A percentile compares a stretch with the other conserved stretches of the same genome.
These are phyloP conservation scores for Thaumatotibia leucotreta DNA, from an alignment of 1,140 invertebrate species.

Conservation along the genomic window DNA sequence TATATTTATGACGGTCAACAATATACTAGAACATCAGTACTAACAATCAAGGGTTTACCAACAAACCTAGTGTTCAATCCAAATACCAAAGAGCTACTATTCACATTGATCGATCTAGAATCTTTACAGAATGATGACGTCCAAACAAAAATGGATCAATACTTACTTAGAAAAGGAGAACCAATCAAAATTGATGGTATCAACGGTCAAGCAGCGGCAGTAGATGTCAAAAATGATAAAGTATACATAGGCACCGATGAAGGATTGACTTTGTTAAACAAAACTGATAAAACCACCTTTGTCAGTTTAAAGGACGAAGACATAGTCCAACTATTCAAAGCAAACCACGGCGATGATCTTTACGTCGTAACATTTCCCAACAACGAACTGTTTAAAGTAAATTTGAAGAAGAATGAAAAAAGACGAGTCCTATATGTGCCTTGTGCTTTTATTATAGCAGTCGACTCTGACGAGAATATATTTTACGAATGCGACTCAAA, in stretches of 20 bases:
- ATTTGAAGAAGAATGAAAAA: slow-evolving; percentile 55
- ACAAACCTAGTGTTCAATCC: slow-evolving; percentile 57
- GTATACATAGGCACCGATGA: slow-evolving; percentile 60
- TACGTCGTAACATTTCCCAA: slow-evolving; percentile 59
- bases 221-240: slow-evolving; percentile 49
- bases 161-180: slow-evolving; percentile 44
- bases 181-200: slow-evolving; percentile 58
- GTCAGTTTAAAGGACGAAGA: slow-evolving; percentile 55
- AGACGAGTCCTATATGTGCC: slow-evolving; percentile 49
- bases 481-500: slow-evolving; percentile 68
- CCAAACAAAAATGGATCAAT: slow-evolving; percentile 69
- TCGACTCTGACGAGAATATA: slow-evolving; percentile 55
- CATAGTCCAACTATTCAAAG: slow-evolving; percentile 60
- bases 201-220: slow-evolving; percentile 55
- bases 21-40: slow-evolving; percentile 42
- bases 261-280: slow-evolving; percentile 49
- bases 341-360: slow-evolving; percentile 38
- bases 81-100: slow-evolving; percentile 47
- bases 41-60: slow-evolving; percentile 62
- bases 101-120: slow-evolving; percentile 62
- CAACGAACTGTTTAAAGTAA: slow-evolving; percentile 50
- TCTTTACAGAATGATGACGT: slow-evolving; percentile 55
- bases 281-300: slow-evolving; percentile 44
- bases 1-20: slow-evolving; percentile 38
- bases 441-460: slow-evolving; percentile 57